Base-by-base conservation (phyloP, 2,113 vertebrate species). In the Lathamus discolor region DNA sequence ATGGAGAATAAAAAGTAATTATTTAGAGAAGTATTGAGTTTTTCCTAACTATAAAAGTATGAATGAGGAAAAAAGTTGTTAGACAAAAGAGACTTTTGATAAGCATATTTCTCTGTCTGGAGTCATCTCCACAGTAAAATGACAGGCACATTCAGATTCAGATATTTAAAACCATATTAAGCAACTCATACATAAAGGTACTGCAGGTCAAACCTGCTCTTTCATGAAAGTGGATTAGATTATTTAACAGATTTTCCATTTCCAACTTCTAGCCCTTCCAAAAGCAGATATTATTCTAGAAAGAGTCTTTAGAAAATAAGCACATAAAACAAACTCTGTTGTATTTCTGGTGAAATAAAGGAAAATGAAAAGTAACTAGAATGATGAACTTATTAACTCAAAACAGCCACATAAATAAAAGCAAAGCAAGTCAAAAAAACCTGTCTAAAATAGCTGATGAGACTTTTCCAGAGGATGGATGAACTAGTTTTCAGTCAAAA, bases 321-420 rank as follows among this genome's bases (percentile, higher is more conserved):
- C 29, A 57, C 69, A 59, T 62, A 57, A 75, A 94, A 51, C 57
- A 83, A 22, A 29, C 43, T 13, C 72, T 33, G 78, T 29, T 70
- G 55, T 72, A n/a, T 23, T 84, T 48, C 69, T 72, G 49, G 74
- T 63, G 59, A 46, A 68, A 55, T 20, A 43, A 73, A 67, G 46
- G 33, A 35, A 86, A 91, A 76, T 17, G 33, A 89, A 75, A 88
- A 94, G 66, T 41, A 88, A 93, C 70, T 78, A 95, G 62, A 90
- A 74, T 2, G 27, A 68, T 66, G 49, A 63, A 86, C 44, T 59
- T 64, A 70, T 70, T 91, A 86, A 83, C 46, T 91, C 88, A 24
- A 84, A 92, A 51, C 61, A 82, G 68, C n/a, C 64, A 55, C 61
- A 48, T 59, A 87, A 91, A 93, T 84, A 63, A 83, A 92, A 90